phyloP scores from a whole-genome alignment of 1,140 invertebrate species.

The Drosophila navojoa region DNA sequence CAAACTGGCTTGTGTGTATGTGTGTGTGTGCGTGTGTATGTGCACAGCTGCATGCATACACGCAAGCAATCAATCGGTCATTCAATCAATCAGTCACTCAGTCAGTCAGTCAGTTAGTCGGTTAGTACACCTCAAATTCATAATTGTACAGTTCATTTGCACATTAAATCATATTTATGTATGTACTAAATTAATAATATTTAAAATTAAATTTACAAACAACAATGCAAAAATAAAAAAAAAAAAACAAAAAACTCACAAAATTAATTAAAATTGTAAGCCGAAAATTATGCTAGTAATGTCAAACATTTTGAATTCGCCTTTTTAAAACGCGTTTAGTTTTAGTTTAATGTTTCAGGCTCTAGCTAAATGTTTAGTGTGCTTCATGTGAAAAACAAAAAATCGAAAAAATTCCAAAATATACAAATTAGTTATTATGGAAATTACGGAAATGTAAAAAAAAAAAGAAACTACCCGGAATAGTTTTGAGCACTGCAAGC shows the following conservation, averaged over 20 bases:
- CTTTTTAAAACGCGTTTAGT: conserved; percentile 57
- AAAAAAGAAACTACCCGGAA: conserved; percentile 11
- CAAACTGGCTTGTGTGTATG: conserved; percentile 63
- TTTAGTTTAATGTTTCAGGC: conserved; percentile 47
- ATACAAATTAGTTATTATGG: conserved; percentile 13
- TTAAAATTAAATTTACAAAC: conserved; percentile 14
- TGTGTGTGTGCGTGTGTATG: conserved; percentile 49
- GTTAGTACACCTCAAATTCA: conserved; percentile 32
- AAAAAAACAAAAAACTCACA: conserved; percentile 1
- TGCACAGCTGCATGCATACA: conserved; percentile 21
- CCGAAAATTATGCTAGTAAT: conserved; percentile 70
- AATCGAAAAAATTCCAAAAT: conserved; percentile 23
- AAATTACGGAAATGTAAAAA: conserved; percentile 10
- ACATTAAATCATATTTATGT: conserved; percentile 57
- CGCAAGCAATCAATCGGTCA: conserved; percentile 57
- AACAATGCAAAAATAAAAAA: too few relatives aligned
- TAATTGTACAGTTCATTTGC: conserved; percentile 74
- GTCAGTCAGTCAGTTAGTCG: conserved; percentile 52
- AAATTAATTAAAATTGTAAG: conserved; percentile 11
- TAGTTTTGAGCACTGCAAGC: conserved; percentile 30
- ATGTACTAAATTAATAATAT: conserved; percentile 42
- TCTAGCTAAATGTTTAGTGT: conserved; percentile 71
- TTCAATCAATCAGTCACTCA: conserved; percentile 30
- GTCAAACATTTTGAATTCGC: conserved; percentile 79
- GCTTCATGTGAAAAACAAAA: conserved; percentile 48